phyloP scores from a whole-genome alignment of 2,797 vertebrate genomes.

The Labroides dimidiatus region DNA sequence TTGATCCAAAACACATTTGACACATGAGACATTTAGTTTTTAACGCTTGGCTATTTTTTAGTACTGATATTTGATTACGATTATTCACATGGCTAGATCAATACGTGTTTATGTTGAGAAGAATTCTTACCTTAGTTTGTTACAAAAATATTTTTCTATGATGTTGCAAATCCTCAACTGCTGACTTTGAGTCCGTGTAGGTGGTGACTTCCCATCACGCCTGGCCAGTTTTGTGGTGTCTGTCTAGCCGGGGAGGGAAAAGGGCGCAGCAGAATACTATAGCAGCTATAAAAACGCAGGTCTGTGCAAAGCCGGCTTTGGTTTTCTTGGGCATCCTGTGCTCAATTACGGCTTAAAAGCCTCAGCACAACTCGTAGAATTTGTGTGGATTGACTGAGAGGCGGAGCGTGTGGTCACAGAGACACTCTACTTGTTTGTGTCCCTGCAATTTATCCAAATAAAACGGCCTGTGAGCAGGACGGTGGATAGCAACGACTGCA shows the following conservation, averaged over 20 bases:
- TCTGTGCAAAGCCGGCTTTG: constrained; percentile 91
- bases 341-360: constrained; percentile 95
- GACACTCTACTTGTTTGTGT: constrained; percentile 88
- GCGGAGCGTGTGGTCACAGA: constrained; percentile 88
- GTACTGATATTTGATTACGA: neutral
- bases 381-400: constrained; percentile 92
- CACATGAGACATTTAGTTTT: neutral
- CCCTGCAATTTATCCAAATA: constrained; percentile 71
- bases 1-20: constrained; percentile 31
- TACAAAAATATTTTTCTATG: constrained; percentile 25
- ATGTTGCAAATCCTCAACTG: constrained; percentile 52
- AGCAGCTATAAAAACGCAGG: constrained; percentile 92
- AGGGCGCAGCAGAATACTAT: constrained; percentile 89
- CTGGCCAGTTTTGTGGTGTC: constrained; percentile 85
- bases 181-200: constrained; percentile 81
- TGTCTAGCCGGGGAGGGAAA: constrained; percentile 78
- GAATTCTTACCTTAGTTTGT: constrained; percentile 63
- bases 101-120: neutral
- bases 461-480: constrained; percentile 45
- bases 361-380: constrained; percentile 91
- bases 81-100: neutral
- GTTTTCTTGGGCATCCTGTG: constrained; percentile 89
- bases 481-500: constrained; percentile 22
- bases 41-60: neutral
- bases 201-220: constrained; percentile 85